Evolutionary conservation across 2,888 invertebrate species (phyloP), one percentile per base, ranked within the genome.

Genomic region (Scaptomyza polygonia): DNA sequence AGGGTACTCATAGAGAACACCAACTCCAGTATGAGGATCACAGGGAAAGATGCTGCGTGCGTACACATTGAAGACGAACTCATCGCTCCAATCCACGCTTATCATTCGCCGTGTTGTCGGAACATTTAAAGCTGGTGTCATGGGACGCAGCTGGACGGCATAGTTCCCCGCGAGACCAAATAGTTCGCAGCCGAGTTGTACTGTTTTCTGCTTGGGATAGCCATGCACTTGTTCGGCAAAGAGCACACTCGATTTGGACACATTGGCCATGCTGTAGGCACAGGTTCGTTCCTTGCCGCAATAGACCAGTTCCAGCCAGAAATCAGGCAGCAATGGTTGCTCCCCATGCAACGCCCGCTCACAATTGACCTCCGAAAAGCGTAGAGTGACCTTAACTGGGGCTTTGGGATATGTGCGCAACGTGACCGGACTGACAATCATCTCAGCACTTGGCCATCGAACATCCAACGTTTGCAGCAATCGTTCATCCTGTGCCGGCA

Each of bases 151-250:
- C 52, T 95, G 94, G 6, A 97, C 92, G 0, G 95, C 95, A 89
- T 97, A 97, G 91, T 96, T 95, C 0, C 97, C 97, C 0, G 96
- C 96, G 72, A 96, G 93, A 1, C 97, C 97, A 82, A 97, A 97
- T 36, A 96, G 93, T 88, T 96, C 95, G 86, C 97, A 97, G 32
- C 95, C 93, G 27, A 97, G 92, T 4, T 93, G 93, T 87, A 96
- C 92, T 16, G 94, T 93, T 42, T 94, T 93, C 32, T 94, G 93
- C n/a, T 94, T 94, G 21, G 96, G 95, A 91, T 96, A 90, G 30
- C 95, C 95, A n/a, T 93, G 92, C 47, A 96, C 94, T 92, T 96
- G 95, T 90, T 96, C 96, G 3, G 95, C 94, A 92, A 96, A 96
- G 53, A 97, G 92, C 63, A 95, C 93, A 91, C 96, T 94, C 9